phyloP scores from a whole-genome alignment of 2,888 invertebrate genomes.

The Lysandra coridon region DNA sequence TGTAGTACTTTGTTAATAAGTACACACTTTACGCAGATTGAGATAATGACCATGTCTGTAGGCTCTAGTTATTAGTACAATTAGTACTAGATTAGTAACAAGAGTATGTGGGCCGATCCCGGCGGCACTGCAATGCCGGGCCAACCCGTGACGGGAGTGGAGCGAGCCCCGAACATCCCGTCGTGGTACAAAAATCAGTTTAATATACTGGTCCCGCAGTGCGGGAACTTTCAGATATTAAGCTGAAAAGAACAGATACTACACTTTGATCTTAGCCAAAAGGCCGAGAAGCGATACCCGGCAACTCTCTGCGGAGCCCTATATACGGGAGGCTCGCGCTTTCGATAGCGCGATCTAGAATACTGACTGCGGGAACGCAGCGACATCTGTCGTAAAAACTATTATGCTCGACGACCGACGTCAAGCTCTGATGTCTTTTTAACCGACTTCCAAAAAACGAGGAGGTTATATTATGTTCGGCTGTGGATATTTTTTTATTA shows the following conservation, averaged over 20 bases:
- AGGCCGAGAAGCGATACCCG: conserved; percentile 22
- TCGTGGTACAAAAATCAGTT: conserved; percentile 24
- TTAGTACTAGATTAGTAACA: no score
- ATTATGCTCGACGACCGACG: no score
- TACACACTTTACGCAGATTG: no score
- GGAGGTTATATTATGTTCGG: no score
- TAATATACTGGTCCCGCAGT: conserved; percentile 27
- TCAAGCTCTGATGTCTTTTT: no score
- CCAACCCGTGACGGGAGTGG: conserved; percentile 31
- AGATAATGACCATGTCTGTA: no score
- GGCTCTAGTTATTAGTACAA: no score
- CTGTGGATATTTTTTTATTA: no score
- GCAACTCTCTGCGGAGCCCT: background rate
- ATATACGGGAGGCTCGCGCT: background rate
- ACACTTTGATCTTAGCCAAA: conserved; percentile 29
- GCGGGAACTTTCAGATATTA: conserved; percentile 30
- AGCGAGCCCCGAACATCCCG: conserved; percentile 30
- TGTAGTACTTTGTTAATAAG: no score
- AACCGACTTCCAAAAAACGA: no score
- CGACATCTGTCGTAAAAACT: background rate
- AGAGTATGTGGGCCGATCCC: conserved; percentile 26
- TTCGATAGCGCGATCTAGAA: conserved; percentile 4
- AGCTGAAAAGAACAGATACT: conserved; percentile 30
- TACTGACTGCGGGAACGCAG: background rate
- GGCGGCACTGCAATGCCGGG: conserved; percentile 31